A percentile compares a stretch with the other conserved stretches of the same genome.
These are phyloP conservation scores for Physella acuta DNA, from an alignment of 1,140 invertebrate species.

Conservation along the genomic window DNA sequence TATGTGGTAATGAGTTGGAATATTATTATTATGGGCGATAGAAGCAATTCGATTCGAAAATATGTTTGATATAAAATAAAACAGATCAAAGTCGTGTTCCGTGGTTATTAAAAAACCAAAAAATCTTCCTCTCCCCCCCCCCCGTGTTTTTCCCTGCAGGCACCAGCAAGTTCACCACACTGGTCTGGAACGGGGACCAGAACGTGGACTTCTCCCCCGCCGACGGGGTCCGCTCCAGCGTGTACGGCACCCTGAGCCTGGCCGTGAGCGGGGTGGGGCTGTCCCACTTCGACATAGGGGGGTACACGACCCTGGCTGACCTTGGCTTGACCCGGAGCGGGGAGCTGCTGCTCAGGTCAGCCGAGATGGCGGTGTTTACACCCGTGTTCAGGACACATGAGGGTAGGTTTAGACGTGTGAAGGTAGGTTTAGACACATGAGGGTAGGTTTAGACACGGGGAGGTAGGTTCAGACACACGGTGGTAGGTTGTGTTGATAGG, in stretches of 20 bases:
- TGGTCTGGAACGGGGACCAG: conserved; percentile 61
- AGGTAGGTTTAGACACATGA: too few relatives aligned
- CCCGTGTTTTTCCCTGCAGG: conserved; percentile 33
- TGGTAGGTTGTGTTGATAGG: too few relatives aligned
- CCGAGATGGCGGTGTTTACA: conserved; percentile 60
- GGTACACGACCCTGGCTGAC: conserved; percentile 52
- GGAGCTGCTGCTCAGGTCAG: conserved; percentile 57
- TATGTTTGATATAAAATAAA: too few relatives aligned
- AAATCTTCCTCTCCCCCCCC: too few relatives aligned
- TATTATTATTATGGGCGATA: too few relatives aligned
- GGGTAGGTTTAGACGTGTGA: too few relatives aligned
- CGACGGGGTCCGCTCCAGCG: conserved; percentile 56
- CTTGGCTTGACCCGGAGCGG: conserved; percentile 38
- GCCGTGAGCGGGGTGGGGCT: conserved; percentile 55
- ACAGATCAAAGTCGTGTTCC: too few relatives aligned
- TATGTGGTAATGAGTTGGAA: too few relatives aligned
- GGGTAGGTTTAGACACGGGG: too few relatives aligned
- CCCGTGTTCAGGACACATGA: conserved; percentile 60
- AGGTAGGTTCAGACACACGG: too few relatives aligned
- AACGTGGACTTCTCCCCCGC: conserved; percentile 58
- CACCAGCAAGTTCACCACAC: conserved; percentile 43
- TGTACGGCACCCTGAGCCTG: conserved; percentile 50
- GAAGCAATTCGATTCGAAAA: too few relatives aligned
- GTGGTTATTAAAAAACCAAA: too few relatives aligned
- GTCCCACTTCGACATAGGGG: conserved; percentile 61